Conservation (phyloP, 2,113 vertebrate species). For the Melanocharis versteri region DNA sequence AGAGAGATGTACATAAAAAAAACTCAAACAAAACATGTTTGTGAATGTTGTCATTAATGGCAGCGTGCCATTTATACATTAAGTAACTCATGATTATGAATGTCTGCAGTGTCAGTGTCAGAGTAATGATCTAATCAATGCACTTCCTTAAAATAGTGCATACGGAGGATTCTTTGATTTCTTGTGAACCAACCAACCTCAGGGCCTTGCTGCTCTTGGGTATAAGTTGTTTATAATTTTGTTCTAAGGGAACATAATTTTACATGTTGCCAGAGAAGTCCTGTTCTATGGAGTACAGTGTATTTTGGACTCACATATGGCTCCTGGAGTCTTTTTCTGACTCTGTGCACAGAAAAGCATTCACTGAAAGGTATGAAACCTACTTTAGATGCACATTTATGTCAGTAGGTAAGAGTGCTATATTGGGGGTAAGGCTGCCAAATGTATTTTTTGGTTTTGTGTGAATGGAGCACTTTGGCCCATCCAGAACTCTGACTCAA, state of each 20-base stretch:
- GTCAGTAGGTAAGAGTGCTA: not conserved
- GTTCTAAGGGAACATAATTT: not conserved
- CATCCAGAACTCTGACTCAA: not conserved
- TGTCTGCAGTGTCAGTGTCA: not conserved
- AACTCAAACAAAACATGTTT: not conserved
- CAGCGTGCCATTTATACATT: not conserved
- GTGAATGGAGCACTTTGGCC: not conserved
- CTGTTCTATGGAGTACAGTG: not conserved
- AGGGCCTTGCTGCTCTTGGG: not conserved
- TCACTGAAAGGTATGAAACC: not conserved
- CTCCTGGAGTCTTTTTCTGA: not conserved
- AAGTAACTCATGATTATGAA: not conserved
- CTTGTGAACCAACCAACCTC: not conserved
- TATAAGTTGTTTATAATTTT: not conserved
- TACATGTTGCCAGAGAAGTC: not conserved
- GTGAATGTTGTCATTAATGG: not conserved
- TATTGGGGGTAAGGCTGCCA: accelerated
- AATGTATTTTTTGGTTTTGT: not conserved
- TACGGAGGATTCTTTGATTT: not conserved
- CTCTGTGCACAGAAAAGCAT: not conserved
- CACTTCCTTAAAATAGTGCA: not conserved
- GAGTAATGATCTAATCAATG: not conserved
- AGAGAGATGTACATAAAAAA: not conserved
- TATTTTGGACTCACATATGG: not conserved
- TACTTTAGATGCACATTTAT: not conserved